Evolutionary conservation across 2,797 vertebrate species (phyloP), one percentile per base, ranked within the genome.

Genomic region (Aulostomus chinensis): DNA sequence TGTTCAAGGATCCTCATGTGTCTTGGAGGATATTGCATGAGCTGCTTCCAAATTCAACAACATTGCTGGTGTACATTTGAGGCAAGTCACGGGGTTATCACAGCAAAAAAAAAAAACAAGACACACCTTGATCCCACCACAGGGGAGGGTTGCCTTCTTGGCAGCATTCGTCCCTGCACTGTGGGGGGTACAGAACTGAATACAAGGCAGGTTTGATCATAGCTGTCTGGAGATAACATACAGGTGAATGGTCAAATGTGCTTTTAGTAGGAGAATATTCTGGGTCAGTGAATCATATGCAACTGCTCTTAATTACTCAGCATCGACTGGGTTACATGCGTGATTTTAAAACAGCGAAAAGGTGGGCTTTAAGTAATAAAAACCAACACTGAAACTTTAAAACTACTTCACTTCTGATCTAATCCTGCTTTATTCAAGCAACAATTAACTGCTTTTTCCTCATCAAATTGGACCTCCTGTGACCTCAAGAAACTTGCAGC

Each of bases 131-230:
- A 60, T 64, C 52, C 20, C 34, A 36, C 20, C 25, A 21, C 37
- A 20, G 46, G 32, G 49, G 36, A 57, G 33, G 14, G 16, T 15
- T 65, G 28, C 63, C 30, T 46, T 33, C 62, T 56, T 51, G 32
- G 52, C 30, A 68, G 9, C 30, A 14, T 61, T 43, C 66, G 32
- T 30, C 37, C 54, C 60, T 7, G 41, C 12, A 58, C 59, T 37
- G 25, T 16, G 1, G 22, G 21, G 16, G 26, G 26, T 49, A 12
- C 4, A 15, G n/a, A n/a, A n/a, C n/a, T n/a, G n/a, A n/a, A n/a
- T n/a, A n/a, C n/a, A n/a, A n/a, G n/a, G n/a, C n/a, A n/a, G n/a
- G n/a, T n/a, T n/a, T n/a, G n/a, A n/a, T n/a, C n/a, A n/a, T n/a
- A n/a, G n/a, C n/a, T n/a, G n/a, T n/a, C n/a, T n/a, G n/a, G n/a